Conservation (phyloP, 2,797 vertebrate genomes). For the Hephaestus fuliginosus region DNA sequence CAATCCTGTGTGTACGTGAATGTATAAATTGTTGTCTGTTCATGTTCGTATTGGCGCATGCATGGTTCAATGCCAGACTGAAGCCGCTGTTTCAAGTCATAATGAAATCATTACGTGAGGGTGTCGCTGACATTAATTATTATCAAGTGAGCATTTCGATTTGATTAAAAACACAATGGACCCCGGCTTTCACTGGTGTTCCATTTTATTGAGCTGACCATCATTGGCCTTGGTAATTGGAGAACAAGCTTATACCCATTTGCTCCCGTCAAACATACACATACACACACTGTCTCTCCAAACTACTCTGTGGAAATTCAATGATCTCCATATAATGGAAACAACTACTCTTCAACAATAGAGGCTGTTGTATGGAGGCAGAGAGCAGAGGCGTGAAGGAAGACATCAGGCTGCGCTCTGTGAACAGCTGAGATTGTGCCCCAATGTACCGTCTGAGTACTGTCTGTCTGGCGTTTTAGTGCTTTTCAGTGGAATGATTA, state of each 20-base stretch:
- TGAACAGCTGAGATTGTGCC: constrained; percentile 65
- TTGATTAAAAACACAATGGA: constrained; percentile 65
- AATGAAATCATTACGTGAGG: constrained; percentile 44
- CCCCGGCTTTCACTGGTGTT: constrained; percentile 51
- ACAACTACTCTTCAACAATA: constrained; percentile 73
- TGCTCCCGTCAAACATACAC: constrained; percentile 36
- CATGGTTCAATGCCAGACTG: constrained; percentile 18
- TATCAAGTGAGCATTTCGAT: constrained; percentile 52
- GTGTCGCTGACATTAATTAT: constrained; percentile 60
- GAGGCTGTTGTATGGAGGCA: constrained; percentile 71
- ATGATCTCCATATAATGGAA: constrained; percentile 79
- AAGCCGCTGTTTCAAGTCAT: constrained; percentile 22
- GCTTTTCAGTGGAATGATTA: constrained; percentile 60
- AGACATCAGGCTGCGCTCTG: constrained; percentile 59
- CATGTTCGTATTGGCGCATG: not conserved
- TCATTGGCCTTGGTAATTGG: constrained; percentile 65
- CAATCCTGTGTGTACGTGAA: constrained; percentile 13
- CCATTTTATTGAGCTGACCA: constrained; percentile 66
- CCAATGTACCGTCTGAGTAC: constrained; percentile 46
- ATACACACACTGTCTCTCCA: constrained; percentile 20
- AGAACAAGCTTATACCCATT: constrained; percentile 63
- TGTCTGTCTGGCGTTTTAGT: constrained; percentile 59
- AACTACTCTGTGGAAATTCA: constrained; percentile 72
- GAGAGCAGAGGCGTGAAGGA: constrained; percentile 70
- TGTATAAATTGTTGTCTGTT: constrained; percentile 9